A percentile compares a stretch with the other conserved stretches of the same genome.
Evolutionary conservation across 2,113 vertebrate genomes (phyloP).

Genomic region (Madoqua kirkii): DNA sequence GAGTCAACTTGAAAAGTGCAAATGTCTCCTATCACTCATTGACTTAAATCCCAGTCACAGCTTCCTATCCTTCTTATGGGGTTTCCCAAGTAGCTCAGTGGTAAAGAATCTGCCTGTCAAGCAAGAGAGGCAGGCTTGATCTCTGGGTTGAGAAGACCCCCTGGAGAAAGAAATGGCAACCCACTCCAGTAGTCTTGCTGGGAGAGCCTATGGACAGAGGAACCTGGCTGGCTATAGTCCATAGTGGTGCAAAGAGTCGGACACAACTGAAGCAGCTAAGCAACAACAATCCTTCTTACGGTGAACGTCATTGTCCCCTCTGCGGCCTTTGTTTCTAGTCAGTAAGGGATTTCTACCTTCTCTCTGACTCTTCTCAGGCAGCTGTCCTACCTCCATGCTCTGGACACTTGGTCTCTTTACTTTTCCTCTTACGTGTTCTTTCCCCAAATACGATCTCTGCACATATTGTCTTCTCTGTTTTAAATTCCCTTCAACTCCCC

Average conservation of each 20-base stretch:
- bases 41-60: neutral
- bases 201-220: neutral
- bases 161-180: neutral
- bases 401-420: neutral
- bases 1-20: neutral
- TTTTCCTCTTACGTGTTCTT: neutral
- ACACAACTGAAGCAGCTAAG: neutral
- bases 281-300: neutral
- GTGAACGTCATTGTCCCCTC: neutral
- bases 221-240: neutral
- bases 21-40: neutral
- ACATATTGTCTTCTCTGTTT: neutral
- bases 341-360: neutral
- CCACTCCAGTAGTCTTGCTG: neutral
- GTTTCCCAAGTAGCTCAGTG: neutral
- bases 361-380: neutral
- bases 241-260: neutral
- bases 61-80: neutral
- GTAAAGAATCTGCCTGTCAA: neutral
- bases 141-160: neutral
- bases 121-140: neutral
- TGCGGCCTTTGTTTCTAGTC: neutral
- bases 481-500: too few relatives aligned
- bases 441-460: neutral
- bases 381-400: neutral